Conservation (phyloP, 2,797 vertebrate genomes). For the Apodemus agrarius region DNA sequence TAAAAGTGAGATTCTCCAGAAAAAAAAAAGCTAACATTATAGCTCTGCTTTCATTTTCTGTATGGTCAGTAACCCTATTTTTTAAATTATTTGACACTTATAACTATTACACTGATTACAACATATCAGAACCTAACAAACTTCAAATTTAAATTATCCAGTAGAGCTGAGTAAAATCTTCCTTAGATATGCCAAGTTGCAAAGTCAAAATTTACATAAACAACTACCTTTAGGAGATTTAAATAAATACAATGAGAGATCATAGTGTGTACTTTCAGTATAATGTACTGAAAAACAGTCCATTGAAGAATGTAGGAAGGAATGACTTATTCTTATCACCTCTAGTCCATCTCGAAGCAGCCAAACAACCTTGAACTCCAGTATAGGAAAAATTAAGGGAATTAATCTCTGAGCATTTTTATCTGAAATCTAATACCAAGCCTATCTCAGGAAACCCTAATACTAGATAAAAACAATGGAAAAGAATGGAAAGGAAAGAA, state of each 20-base stretch:
- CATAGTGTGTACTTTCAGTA: background rate
- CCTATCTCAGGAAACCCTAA: background rate
- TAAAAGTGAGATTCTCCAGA: background rate
- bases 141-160: conserved; percentile 13
- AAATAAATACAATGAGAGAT: background rate
- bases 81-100: conserved; percentile 30
- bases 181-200: background rate
- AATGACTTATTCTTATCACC: background rate
- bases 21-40: background rate
- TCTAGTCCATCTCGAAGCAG: background rate
- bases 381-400: background rate
- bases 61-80: background rate
- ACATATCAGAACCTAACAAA: background rate
- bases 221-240: background rate
- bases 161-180: background rate
- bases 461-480: background rate
- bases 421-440: background rate
- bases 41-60: background rate
- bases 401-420: background rate
- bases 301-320: background rate
- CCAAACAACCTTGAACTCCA: background rate
- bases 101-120: background rate
- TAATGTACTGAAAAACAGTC: background rate
- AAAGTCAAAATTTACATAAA: background rate
- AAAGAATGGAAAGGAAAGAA: background rate